Evolutionary conservation across 2,113 vertebrate genomes (phyloP), one percentile per base, ranked within the genome.

Genomic region (Prunella himalayana): DNA sequence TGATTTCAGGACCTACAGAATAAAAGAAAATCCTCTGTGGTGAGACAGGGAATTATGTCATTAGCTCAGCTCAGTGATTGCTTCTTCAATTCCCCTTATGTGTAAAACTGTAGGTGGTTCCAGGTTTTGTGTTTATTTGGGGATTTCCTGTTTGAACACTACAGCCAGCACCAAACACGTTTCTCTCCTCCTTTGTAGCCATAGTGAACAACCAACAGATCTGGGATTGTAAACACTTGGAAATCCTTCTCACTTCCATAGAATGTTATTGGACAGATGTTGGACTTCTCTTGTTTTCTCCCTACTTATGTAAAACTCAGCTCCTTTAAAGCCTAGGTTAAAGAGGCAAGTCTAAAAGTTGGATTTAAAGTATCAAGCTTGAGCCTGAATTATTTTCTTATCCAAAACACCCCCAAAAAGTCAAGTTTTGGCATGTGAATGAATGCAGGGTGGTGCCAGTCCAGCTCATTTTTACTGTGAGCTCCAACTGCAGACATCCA

Each of bases 391-490:
- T 53, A 27, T 24, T n/a, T 60, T 21, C 22, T 53, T 65, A 28
- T 2, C 31, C 12, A 60, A 51, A 94, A 51, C 41, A 69, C 19
- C 13, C 11, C 7, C 17, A 39, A 73, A 90, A 89, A 49, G n/a
- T 61, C 10, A 44, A 24, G 15, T 88, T 69, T 56, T 54, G 84
- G 27, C 23, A 35, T 33, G 31, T 87, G 37, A 63, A 73, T 8
- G 5, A 63, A 37, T 59, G n/a, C 21, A 63, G 53, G 16, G 22
- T 86, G 24, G 11, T 24, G 11, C 19, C 20, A 47, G 7, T 30
- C 27, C 18, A 39, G 73, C 44, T 69, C 0, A 44, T 30, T 78
- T 68, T 54, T 50, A 47, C 30, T 72, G 41, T 0, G 0, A 42
- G 4, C 1, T 80, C 28, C 61, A 56, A 6, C 41, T 82, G 3